Evolutionary conservation across 2,888 invertebrate species (phyloP), one percentile per base, ranked within the genome.

Genomic region (Acronicta psi): DNA sequence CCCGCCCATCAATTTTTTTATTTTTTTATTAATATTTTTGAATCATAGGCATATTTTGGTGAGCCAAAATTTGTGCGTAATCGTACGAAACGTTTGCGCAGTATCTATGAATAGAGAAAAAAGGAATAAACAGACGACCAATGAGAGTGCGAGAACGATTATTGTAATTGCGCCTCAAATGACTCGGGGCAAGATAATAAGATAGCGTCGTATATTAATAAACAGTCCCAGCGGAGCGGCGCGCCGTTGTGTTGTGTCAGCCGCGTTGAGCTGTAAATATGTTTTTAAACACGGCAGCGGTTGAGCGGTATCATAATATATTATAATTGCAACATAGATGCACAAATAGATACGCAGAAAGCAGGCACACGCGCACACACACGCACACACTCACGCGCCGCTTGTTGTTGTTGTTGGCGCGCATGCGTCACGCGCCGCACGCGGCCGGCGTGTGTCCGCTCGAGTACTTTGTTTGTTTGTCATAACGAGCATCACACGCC

Each of bases 381-480:
- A n/a, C 34, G n/a, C 34, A 34, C 34, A 34, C 34, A 5, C n/a
- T n/a, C 34, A 6, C 4, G 31, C 10, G 25, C 25, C 37, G 31
- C 23, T 31, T 25, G 14, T 55, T 54, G 54, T 62, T 64, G 44
- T 63, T 49, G 31, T 64, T 43, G 18, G 5, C 7, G 17, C 17
- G 42, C 38, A 43, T 66, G 63, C 63, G 65, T 51, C 63, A 60
- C 36, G 20, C 11, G 63, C 63, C 69, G 46, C 63, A 60, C 36
- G 20, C 11, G 11, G 31, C 29, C 17, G 13, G 10, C 40, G 25
- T 9, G 45, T 31, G 6, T 13, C 17, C 8, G 16, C 29, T 52
- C 41, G n/a, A 65, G 54, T 43, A 25, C 46, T 55, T 62, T 55
- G 69, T 44, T 36, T 52, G 42, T 63, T 34, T 34, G 29, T 51